Base-by-base conservation (phyloP, 2,113 vertebrate species). In the Xiphorhynchus elegans region DNA sequence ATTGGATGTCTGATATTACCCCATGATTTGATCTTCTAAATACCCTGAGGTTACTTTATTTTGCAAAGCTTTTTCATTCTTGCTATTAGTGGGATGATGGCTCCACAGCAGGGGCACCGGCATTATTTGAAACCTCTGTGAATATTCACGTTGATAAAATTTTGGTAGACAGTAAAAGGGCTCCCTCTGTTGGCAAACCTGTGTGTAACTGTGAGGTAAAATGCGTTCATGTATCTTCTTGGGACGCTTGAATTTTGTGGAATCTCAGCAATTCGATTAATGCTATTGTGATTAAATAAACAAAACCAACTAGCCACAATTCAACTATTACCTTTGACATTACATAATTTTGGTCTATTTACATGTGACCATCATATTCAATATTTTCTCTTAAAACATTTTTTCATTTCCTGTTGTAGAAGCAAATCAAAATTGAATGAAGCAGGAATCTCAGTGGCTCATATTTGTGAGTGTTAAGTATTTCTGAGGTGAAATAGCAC, bases 131-230 rank as follows among this genome's bases (percentile, higher is more conserved):
- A 94, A 67, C 39, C 13, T 74, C 49, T 80, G 16, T 42, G 87
- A 90, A 75, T 59, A 35, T 24, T 58, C 39, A 16, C 35, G 0
- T 44, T 0, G 1, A 44, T 40, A 23, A 21, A 53, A 35, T 49
- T 59, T 58, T 68, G 14, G 31, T 87, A 93, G 73, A 64, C 58
- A 78, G 92, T 88, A 60, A 69, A 90, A 95, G 90, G 55, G 84
- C 94, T 93, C 96, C 96, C 93, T 96, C 97, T 96, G 62, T 75
- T 75, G 97, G 90, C 64, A 94, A 59, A 86, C 50, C 42, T 31
- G 0, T 49, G 59, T 42, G 50, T 76, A 73, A 78, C n/a, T n/a
- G 5, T 16, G 46, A 67, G 55, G 44, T n/a, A 29, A 86, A 46
- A 58, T 44, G 14, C 23, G 9, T 24, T 31, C 3, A 0, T 52